phyloP scores from a whole-genome alignment of 2,888 invertebrate genomes.

The Suillia variegata region DNA sequence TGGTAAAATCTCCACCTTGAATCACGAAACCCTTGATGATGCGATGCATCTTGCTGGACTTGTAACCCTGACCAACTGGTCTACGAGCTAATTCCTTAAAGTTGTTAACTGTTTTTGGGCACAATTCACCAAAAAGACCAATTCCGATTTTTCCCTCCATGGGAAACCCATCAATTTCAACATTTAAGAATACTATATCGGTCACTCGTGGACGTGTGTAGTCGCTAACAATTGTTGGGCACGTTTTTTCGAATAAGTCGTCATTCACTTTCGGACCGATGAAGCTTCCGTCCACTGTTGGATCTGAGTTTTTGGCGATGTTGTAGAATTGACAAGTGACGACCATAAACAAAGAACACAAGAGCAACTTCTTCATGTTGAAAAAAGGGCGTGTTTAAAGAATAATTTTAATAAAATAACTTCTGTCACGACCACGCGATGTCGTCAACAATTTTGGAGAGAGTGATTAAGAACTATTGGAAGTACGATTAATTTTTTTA shows the following conservation, averaged over 20 bases:
- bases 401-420: not conserved
- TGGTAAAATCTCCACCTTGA: slow-evolving; percentile 94
- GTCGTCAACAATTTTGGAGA: slow-evolving; percentile 17
- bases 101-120: slow-evolving; percentile 87
- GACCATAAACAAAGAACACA: slow-evolving; percentile 52
- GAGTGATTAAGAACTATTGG: too few relatives aligned
- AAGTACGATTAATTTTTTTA: too few relatives aligned
- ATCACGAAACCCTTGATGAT: slow-evolving; percentile 93
- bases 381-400: not conserved
- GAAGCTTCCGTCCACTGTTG: slow-evolving; percentile 62
- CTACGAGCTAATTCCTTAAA: slow-evolving; percentile 79
- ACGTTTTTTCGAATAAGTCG: slow-evolving; percentile 66
- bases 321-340: slow-evolving; percentile 43
- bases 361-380: slow-evolving; percentile 51
- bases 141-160: slow-evolving; percentile 77
- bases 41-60: slow-evolving; percentile 88
- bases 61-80: slow-evolving; percentile 80
- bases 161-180: slow-evolving; percentile 74
- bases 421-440: not conserved
- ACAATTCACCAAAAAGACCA: slow-evolving; percentile 92
- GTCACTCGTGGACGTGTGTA: too few relatives aligned
- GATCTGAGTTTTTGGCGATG: too few relatives aligned
- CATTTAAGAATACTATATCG: slow-evolving; percentile 91
- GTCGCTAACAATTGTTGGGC: too few relatives aligned
- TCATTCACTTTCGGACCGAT: slow-evolving; percentile 90